Percentiles rank a stretch among this genome's conserved stretches.
These are phyloP conservation scores for Pseudachorutes palmiensis DNA, from an alignment of 1,140 invertebrate genomes.

Conservation along the genomic window DNA sequence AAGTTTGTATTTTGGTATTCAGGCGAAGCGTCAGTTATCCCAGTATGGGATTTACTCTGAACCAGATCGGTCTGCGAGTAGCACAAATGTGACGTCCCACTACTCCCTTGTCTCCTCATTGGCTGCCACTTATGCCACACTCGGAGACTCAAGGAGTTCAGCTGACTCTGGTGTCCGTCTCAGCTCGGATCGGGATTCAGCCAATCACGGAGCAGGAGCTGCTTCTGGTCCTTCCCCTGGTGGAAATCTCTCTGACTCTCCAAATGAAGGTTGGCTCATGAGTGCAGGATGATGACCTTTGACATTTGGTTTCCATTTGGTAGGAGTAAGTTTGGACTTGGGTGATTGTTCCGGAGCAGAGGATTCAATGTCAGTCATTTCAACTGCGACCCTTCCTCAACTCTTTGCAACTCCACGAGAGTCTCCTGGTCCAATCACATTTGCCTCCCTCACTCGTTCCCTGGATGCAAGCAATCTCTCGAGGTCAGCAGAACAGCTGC, in stretches of 20 bases:
- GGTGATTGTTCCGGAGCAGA: slow-evolving; percentile 57
- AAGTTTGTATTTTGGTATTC: slow-evolving; percentile 16
- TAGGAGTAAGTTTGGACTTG: slow-evolving; percentile 52
- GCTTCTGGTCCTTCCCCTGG: slow-evolving; percentile 53
- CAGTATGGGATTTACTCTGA: slow-evolving; percentile 64
- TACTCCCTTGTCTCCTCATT: slow-evolving; percentile 37
- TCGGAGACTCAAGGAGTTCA: slow-evolving; percentile 69
- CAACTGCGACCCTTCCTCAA: slow-evolving; percentile 60
- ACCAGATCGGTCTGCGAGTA: slow-evolving; percentile 35
- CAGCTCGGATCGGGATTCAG: slow-evolving; percentile 67
- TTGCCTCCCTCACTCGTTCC: slow-evolving; percentile 58
- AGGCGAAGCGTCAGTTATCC: slow-evolving; percentile 61
- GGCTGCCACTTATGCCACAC: slow-evolving; percentile 41
- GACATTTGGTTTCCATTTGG: slow-evolving; percentile 1
- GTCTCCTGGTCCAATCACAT: slow-evolving; percentile 36
- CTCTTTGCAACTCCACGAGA: slow-evolving; percentile 36
- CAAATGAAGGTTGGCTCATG: slow-evolving; percentile 55
- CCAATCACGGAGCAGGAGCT: slow-evolving; percentile 35
- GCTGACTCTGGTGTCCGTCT: slow-evolving; percentile 76
- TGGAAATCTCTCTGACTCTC: slow-evolving; percentile 67
- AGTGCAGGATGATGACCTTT: background rate
- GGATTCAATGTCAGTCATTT: slow-evolving; percentile 63
- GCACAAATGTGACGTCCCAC: slow-evolving; percentile 37
- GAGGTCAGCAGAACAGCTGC: slow-evolving; percentile 66
- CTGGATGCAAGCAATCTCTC: slow-evolving; percentile 62